Base-by-base conservation (phyloP, 2,113 vertebrate genomes). In the Gallinago undulata region DNA sequence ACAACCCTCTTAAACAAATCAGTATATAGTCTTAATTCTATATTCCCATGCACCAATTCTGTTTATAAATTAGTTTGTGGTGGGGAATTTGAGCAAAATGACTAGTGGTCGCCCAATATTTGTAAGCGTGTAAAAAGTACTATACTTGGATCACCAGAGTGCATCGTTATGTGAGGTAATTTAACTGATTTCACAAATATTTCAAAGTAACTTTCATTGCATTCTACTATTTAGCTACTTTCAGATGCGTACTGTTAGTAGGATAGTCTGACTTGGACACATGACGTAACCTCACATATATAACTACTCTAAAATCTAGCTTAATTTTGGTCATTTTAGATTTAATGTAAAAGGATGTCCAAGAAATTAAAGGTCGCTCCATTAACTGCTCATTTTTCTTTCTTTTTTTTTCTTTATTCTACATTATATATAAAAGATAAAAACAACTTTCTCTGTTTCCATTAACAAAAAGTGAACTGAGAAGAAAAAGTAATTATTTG, bases 401-500 rank as follows among this genome's bases (percentile, higher is more conserved):
- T 85, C 16, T 73, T 70, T 80, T 68, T 43, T 67, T 48, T 50
- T 22, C 25, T 84, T 75, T 80, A 50, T 97, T 96, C 19, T 82
- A 31, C 72, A 87, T 96, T 78, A 81, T 80, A 86, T 83, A 73
- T 84, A 84, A 96, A 92, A 86, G 86, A 94, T 96, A 84, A 94
- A 95, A 84, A 10, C 90, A 86, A 63, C 33, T 68, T 87, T 70
- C 55, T 95, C 82, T 88, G 18, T 94, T 98, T 96, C 95, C 72
- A 97, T 97, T 98, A 97, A 90, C 67, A 97, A 98, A 96, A 96
- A 95, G 73, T 87, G 88, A 97, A 75, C 51, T 51, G 87, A 97
- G 94, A 96, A 97, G 84, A 97, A 97, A 97, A 98, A 94, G 89
- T 96, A 98, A 98, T 98, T 99, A 98, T 97, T 97, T 98, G 75